A percentile compares a stretch with the other conserved stretches of the same genome.
phyloP scores from a whole-genome alignment of 1,140 invertebrate species.

The Myzus persicae region DNA sequence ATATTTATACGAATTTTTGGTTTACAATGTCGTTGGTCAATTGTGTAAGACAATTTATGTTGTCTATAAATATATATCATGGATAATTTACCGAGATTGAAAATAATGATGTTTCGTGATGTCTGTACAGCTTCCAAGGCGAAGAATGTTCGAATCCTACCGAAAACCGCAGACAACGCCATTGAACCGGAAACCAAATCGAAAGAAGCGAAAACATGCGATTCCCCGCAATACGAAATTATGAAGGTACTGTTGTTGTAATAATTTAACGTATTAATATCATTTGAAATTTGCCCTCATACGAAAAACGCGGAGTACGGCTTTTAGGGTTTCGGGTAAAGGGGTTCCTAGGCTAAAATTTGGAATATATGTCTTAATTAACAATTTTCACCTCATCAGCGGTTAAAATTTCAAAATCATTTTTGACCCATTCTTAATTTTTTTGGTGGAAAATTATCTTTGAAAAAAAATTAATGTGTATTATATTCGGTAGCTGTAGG shows the following conservation, averaged over 20 bases:
- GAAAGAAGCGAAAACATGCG: constrained; percentile 41
- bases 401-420: background rate
- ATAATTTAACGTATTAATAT: background rate
- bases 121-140: constrained; percentile 21
- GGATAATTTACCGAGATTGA: background rate
- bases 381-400: background rate
- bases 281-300: no score
- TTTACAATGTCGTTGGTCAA: background rate
- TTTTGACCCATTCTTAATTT: background rate
- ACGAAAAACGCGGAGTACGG: background rate
- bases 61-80: background rate
- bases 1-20: background rate
- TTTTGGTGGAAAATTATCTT: no score
- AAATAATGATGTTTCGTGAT: constrained; percentile 54
- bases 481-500: no score
- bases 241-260: constrained; percentile 35
- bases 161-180: constrained; percentile 38
- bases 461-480: no score
- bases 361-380: background rate
- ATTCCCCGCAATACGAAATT: constrained; percentile 44
- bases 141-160: background rate
- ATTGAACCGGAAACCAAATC: constrained; percentile 2
- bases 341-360: background rate
- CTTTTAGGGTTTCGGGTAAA: background rate
- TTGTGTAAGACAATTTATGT: background rate